phyloP scores from a whole-genome alignment of 2,797 vertebrate genomes.

The Sparus aurata region DNA sequence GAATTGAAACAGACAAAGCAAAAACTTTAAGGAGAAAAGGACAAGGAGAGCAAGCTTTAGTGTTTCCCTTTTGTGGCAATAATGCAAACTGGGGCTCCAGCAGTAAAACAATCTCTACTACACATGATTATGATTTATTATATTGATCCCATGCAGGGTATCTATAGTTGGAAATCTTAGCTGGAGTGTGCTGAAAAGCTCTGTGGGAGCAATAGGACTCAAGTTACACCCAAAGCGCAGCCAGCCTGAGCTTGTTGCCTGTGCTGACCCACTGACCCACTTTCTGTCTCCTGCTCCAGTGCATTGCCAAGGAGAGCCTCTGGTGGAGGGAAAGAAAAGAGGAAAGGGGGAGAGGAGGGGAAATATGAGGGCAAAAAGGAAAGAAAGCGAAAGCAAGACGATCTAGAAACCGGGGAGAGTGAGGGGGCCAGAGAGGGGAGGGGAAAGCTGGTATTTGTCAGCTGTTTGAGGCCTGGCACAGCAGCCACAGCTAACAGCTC shows the following conservation, averaged over 20 bases:
- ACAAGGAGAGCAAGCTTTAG: too few relatives aligned
- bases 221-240: constrained; percentile 69
- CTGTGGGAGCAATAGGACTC: constrained; percentile 65
- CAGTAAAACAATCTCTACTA: background rate
- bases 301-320: constrained; percentile 66
- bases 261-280: constrained; percentile 89
- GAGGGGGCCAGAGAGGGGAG: constrained; percentile 33
- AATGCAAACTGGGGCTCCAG: background rate
- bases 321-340: constrained; percentile 55
- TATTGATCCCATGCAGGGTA: constrained; percentile 26
- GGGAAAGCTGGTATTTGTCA: constrained; percentile 62
- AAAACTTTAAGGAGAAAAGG: background rate
- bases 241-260: constrained; percentile 73
- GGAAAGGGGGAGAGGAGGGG: constrained; percentile 22
- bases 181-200: constrained; percentile 36
- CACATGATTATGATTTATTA: constrained; percentile 5
- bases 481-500: constrained; percentile 61
- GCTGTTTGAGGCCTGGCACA: constrained; percentile 71
- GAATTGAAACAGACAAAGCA: background rate
- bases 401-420: constrained; percentile 8
- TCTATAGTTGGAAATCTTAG: constrained; percentile 51
- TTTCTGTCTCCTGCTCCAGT: constrained; percentile 75
- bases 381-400: constrained; percentile 56
- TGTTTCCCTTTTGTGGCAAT: background rate
- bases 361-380: constrained; percentile 28